Base-by-base conservation (phyloP, 2,113 vertebrate species). In the Carassius auratus region DNA sequence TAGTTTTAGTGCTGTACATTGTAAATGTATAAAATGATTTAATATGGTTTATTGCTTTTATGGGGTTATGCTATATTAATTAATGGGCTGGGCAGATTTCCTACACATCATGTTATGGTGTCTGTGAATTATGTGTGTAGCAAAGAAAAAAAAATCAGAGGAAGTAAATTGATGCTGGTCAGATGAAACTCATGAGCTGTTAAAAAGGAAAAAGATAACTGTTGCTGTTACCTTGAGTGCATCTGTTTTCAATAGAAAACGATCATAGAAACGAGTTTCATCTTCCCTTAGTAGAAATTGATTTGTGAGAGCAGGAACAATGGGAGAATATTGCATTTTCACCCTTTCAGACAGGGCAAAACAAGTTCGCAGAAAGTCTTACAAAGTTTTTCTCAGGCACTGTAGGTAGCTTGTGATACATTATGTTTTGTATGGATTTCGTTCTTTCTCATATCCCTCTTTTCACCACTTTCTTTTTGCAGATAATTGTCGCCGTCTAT, bases 1-100 rank as follows among this genome's bases (percentile, higher is more conserved):
- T 73, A 13, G 17, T 73, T 38, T 55, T 15, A 10, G 26, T 15
- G 23, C 42, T 81, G 45, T 71, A 69, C 17, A 69, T 55, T 5
- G 5, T 59, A 23, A 42, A 57, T 83, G 15, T 5, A 38, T 38
- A n/a, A 0, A 55, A 52, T 69, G 14, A 55, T 82, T 33, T 69
- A 33, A 64, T 55, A 14, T n/a, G 64, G 26, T 36, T 82, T 69
- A 69, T 55, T 26, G 62, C 45, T 82, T 68, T 69, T 50, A 52
- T 77, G 26, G 48, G 15, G 45, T 82, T 82, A 69, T 10, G 6
- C 45, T 69, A 2, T 26, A 66, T 81, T 30, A 36, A 82, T 8
- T 33, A 69, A 82, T 82, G 19, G 19, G 9, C 8, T 68, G 17
- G 69, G 62, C 19, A 19, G 17, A 69, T 69, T 68, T 68, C 62